phyloP scores from a whole-genome alignment of 53 echinoderm and acorn worm genomes.

The Zoroaster sp. region DNA sequence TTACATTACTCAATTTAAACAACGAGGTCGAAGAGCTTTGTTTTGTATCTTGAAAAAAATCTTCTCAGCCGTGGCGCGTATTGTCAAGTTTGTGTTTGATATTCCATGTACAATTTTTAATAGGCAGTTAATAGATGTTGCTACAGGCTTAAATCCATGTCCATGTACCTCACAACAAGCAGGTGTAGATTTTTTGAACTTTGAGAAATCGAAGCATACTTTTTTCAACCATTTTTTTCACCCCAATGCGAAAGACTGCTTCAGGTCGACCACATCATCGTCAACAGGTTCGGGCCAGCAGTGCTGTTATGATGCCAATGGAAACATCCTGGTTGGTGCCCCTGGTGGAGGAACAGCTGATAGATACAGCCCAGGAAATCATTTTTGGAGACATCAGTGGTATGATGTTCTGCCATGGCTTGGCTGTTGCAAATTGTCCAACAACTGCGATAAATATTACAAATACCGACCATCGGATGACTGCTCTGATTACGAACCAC shows the following conservation, averaged over 20 bases:
- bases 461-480: conserved; percentile 58
- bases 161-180: conserved; percentile 59
- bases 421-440: conserved; percentile 40
- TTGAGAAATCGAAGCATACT: conserved; percentile 1
- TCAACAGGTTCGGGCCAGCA: conserved; percentile 53
- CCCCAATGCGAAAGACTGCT: conserved; percentile 33
- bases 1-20: not conserved
- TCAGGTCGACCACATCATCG: conserved; percentile 28
- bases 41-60: not conserved
- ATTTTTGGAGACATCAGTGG: conserved; percentile 47
- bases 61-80: not conserved
- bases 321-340: conserved; percentile 53
- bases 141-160: conserved; percentile 22
- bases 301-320: conserved; percentile 64
- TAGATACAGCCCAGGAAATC: conserved; percentile 34
- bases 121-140: not conserved
- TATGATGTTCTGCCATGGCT: conserved; percentile 70
- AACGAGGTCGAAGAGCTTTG: too few relatives aligned
- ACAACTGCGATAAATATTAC: conserved; percentile 56
- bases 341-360: conserved; percentile 65
- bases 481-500: conserved; percentile 59
- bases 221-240: conserved; percentile 26
- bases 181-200: conserved; percentile 39
- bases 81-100: not conserved
- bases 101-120: not conserved